Percentiles rank a stretch among this genome's conserved stretches.
Evolutionary conservation across 2,888 invertebrate genomes (phyloP).

Genomic region (Cynaeus angustus): DNA sequence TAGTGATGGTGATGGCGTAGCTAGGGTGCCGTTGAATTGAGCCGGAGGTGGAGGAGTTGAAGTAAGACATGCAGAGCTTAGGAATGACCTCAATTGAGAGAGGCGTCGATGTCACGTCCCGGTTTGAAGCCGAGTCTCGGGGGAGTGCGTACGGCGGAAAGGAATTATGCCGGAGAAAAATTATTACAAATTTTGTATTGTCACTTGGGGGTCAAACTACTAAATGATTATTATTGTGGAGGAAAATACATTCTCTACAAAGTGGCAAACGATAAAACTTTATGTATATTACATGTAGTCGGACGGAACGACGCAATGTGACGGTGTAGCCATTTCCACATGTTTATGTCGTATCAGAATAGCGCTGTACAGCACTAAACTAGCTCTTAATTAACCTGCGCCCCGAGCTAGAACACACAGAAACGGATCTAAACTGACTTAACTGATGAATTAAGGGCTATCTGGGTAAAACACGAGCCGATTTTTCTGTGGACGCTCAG

Average conservation of each 20-base stretch:
- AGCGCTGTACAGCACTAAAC: constrained; percentile 62
- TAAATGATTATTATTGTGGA: constrained; percentile 68
- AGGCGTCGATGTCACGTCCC: constrained; percentile 66
- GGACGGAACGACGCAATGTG: constrained; percentile 62
- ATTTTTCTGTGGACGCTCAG: constrained; percentile 10
- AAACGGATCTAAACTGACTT: constrained; percentile 47
- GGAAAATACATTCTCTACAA: constrained; percentile 67
- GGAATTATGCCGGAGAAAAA: constrained; percentile 1
- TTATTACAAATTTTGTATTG: not conserved
- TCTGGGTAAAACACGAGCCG: constrained; percentile 23
- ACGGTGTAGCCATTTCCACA: constrained; percentile 64
- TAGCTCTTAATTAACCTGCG: constrained; percentile 65
- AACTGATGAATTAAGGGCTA: constrained; percentile 46
- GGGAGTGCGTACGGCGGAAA: constrained; percentile 59
- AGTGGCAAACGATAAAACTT: constrained; percentile 70
- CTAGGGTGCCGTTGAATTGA: constrained; percentile 42
- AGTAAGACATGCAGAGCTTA: constrained; percentile 66
- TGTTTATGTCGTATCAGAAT: constrained; percentile 66
- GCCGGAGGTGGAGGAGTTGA: constrained; percentile 54
- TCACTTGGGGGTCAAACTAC: constrained; percentile 65
- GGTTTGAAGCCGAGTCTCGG: constrained; percentile 64
- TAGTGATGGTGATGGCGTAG: constrained; percentile 46
- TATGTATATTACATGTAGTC: constrained; percentile 70
- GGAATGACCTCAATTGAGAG: constrained; percentile 67
- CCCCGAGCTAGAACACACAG: constrained; percentile 42